phyloP scores from a whole-genome alignment of 92 coral and sea anemone species.

The Metridium senile region DNA sequence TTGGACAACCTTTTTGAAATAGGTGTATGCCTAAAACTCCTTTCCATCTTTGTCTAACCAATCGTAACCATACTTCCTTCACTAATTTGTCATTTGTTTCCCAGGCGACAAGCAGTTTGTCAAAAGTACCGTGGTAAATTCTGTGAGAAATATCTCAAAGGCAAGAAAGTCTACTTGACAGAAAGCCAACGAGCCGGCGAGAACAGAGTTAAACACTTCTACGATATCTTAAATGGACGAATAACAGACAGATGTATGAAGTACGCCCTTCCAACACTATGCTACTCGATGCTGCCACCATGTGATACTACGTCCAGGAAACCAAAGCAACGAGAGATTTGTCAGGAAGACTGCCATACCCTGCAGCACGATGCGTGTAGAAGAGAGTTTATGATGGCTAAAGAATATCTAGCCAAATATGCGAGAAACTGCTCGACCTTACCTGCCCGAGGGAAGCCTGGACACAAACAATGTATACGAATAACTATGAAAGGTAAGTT shows the following conservation, averaged over 20 bases:
- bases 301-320: slow-evolving; percentile 53
- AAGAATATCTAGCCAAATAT: neutral
- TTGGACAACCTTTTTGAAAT: no score
- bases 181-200: slow-evolving; percentile 1
- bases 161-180: slow-evolving; percentile 44
- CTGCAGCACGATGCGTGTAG: slow-evolving; percentile 61
- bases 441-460: slow-evolving; percentile 57
- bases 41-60: neutral
- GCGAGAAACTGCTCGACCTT: slow-evolving; percentile 56
- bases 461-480: slow-evolving; percentile 63
- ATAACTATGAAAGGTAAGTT: slow-evolving; percentile 59
- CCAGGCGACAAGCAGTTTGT: neutral
- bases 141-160: slow-evolving; percentile 44
- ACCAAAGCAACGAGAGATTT: slow-evolving; percentile 63
- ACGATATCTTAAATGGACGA: neutral
- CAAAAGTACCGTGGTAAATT: slow-evolving; percentile 42
- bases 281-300: slow-evolving; percentile 69
- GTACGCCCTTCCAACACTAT: slow-evolving; percentile 59
- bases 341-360: slow-evolving; percentile 73
- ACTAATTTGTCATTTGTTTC: neutral
- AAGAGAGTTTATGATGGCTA: slow-evolving; percentile 40
- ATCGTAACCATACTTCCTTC: neutral
- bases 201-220: neutral
- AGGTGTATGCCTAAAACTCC: no score
- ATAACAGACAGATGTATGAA: slow-evolving; percentile 44